Evolutionary conservation across 2,113 vertebrate species (phyloP).

Genomic region (Trachemys scripta): DNA sequence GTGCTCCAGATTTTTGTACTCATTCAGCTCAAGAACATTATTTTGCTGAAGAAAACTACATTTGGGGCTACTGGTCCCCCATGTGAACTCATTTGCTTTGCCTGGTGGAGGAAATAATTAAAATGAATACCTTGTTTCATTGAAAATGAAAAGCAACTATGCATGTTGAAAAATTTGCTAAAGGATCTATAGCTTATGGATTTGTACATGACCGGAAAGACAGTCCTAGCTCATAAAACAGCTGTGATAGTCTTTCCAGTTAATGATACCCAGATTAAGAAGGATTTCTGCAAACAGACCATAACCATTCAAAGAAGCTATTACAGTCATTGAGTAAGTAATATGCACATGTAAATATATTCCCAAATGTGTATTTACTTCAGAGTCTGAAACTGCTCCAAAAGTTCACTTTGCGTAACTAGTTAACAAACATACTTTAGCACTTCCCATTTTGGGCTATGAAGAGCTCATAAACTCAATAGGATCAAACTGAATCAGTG

Average conservation of each 20-base stretch:
- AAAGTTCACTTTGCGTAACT: not conserved
- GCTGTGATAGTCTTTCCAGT: not conserved
- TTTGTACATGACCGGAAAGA: not conserved
- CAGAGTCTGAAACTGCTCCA: slow-evolving; percentile 3
- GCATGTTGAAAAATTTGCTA: not conserved
- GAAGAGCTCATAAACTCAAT: not conserved
- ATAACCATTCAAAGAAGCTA: not conserved
- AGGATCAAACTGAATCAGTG: not conserved
- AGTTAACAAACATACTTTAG: not conserved
- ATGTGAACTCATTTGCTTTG: not conserved
- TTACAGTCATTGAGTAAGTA: slow-evolving; percentile 27
- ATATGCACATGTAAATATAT: slow-evolving; percentile 12
- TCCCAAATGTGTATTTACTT: not conserved
- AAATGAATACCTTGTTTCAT: not conserved
- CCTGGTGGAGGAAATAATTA: not conserved
- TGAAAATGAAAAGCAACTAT: not conserved
- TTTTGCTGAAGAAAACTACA: not conserved
- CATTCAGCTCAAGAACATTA: not conserved
- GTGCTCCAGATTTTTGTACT: not conserved
- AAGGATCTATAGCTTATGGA: not conserved
- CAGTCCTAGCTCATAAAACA: not conserved
- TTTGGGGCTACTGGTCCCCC: not conserved
- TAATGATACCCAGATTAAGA: not conserved
- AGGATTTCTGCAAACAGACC: slow-evolving; percentile 18
- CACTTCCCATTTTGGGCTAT: accelerated